These are phyloP conservation scores for Formica exsecta DNA, from an alignment of 1,140 invertebrate genomes.

Conservation along the genomic window DNA sequence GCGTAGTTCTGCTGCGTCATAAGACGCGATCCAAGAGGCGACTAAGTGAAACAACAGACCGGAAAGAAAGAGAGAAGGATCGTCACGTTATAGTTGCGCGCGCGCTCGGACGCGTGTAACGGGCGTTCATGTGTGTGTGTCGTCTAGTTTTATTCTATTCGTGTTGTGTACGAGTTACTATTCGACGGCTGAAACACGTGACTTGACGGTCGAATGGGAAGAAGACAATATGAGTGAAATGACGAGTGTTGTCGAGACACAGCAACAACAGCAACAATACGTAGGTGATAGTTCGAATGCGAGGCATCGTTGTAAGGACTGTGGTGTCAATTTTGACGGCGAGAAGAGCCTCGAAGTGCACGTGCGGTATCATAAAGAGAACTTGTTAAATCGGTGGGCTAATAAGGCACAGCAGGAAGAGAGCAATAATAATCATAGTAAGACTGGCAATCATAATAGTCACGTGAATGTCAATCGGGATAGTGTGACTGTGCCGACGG, in stretches of 20 bases:
- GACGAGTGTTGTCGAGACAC: slow-evolving; percentile 78
- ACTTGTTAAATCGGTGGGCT: slow-evolving; percentile 92
- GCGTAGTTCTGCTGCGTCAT: neutral
- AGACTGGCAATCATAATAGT: slow-evolving; percentile 85
- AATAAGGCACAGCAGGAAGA: slow-evolving; percentile 88
- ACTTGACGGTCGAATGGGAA: slow-evolving; percentile 32
- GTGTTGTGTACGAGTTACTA: neutral
- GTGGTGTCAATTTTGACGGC: slow-evolving; percentile 91
- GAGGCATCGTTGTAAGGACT: slow-evolving; percentile 90
- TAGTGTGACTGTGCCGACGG: slow-evolving; percentile 87
- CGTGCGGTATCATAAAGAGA: slow-evolving; percentile 92
- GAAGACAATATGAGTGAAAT: slow-evolving; percentile 84
- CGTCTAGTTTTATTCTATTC: neutral
- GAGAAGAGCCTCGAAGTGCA: slow-evolving; percentile 92
- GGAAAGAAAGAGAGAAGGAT: slow-evolving; percentile 13
- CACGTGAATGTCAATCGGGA: slow-evolving; percentile 84
- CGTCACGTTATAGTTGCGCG: neutral
- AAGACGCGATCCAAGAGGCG: neutral
- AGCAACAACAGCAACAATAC: slow-evolving; percentile 75
- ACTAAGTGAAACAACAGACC: slow-evolving; percentile 19
- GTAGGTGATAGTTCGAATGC: slow-evolving; percentile 81
- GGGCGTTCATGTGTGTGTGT: slow-evolving; percentile 12
- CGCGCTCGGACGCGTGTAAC: slow-evolving; percentile 44
- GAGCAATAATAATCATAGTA: slow-evolving; percentile 90
- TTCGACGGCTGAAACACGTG: neutral